Evolutionary conservation across 2,113 vertebrate species (phyloP).

Genomic region (Rhizomys pruinosus): DNA sequence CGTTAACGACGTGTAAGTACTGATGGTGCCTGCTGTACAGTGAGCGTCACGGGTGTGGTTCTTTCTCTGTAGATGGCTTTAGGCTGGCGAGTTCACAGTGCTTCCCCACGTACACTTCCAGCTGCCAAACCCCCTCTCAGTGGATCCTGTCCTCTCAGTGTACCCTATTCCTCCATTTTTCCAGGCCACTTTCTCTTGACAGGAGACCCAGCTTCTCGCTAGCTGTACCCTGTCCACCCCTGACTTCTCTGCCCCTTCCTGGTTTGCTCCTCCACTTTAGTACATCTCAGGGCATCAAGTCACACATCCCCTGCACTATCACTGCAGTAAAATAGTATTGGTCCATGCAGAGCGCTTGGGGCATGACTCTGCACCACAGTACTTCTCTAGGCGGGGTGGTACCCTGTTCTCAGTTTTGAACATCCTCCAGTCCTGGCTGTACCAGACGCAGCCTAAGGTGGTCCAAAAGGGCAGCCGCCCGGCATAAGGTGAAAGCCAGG

Average conservation of each 20-base stretch:
- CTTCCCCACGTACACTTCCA: background rate
- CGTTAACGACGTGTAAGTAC: background rate
- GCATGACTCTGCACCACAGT: background rate
- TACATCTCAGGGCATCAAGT: background rate
- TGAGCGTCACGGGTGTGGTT: background rate
- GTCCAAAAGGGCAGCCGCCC: background rate
- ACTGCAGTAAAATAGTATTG: too few species aligned
- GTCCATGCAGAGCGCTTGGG: background rate
- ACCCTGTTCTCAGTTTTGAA: background rate
- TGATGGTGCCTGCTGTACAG: background rate
- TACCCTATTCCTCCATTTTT: background rate
- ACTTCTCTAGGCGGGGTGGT: background rate
- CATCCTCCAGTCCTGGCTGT: background rate
- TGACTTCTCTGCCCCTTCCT: background rate
- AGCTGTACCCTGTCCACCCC: background rate
- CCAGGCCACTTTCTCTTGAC: background rate
- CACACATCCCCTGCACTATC: background rate
- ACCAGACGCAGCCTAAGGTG: accelerated
- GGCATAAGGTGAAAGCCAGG: too few species aligned
- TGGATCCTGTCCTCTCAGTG: background rate
- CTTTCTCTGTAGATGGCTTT: background rate
- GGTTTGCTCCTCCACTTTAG: background rate
- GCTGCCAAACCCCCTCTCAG: background rate
- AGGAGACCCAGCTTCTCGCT: background rate
- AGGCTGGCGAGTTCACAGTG: background rate